phyloP scores from a whole-genome alignment of 2,113 vertebrate genomes.

The Mohoua ochrocephala region DNA sequence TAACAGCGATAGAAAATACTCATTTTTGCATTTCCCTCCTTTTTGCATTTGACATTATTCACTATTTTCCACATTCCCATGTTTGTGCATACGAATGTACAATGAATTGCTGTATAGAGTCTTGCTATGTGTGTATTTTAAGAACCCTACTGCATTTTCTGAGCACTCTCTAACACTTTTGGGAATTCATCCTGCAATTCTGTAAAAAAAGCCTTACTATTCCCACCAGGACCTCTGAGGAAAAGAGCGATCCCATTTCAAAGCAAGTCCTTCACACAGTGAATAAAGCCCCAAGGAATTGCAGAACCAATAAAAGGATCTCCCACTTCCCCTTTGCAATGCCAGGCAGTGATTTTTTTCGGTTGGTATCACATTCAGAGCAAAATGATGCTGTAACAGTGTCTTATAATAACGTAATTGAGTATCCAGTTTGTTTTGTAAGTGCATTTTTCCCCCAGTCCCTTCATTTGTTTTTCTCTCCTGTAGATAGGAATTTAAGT shows the following conservation, averaged over 20 bases:
- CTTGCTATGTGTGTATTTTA: neutral
- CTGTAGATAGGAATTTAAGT: neutral
- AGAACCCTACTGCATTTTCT: neutral
- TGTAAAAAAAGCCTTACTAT: conserved; percentile 23
- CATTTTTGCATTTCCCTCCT: neutral
- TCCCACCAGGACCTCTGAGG: neutral
- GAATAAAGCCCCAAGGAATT: conserved; percentile 36
- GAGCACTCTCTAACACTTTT: neutral
- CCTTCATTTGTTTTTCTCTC: neutral
- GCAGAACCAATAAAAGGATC: conserved; percentile 4
- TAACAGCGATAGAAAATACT: neutral
- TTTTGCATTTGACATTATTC: neutral
- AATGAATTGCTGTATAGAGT: neutral
- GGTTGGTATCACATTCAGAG: neutral
- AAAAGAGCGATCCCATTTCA: conserved; percentile 13
- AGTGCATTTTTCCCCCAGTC: neutral
- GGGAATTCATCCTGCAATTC: conserved; percentile 34
- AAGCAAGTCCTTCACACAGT: conserved; percentile 10
- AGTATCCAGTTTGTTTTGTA: neutral
- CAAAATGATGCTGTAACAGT: neutral
- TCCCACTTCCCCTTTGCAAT: neutral
- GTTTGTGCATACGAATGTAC: neutral
- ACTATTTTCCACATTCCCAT: neutral
- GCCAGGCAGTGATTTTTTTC: neutral
- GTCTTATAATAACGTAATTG: conserved; percentile 13